Base-by-base conservation (phyloP, 2,888 invertebrate genomes). In the Oscheius sp. region DNA sequence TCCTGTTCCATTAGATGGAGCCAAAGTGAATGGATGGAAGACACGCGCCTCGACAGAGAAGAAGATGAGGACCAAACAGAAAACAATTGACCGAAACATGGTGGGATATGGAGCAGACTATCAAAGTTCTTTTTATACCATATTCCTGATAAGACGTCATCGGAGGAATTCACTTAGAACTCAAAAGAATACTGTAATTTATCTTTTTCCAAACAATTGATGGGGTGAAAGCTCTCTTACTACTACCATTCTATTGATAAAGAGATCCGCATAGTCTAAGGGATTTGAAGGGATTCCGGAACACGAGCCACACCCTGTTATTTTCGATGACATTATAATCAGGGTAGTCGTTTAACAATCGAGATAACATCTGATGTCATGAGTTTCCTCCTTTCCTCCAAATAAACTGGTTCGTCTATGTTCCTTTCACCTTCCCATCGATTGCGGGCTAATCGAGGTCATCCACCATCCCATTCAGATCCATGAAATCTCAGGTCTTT, bases 391-490 rank as follows among this genome's bases (percentile, higher is more conserved):
- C n/a, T n/a, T n/a, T n/a, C n/a, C n/a, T n/a, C n/a, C n/a, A n/a
- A n/a, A n/a, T n/a, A n/a, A n/a, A n/a, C n/a, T n/a, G n/a, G n/a
- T n/a, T n/a, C n/a, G n/a, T n/a, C n/a, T n/a, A n/a, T n/a, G n/a
- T 54, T 36, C 33, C 54, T 54, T 54, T 54, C 54, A 33, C 3
- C 32, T 22, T n/a, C 24, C 12, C 32, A 32, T 54, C 54, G 54
- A 54, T 54, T 54, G 54, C 54, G 54, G 54, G n/a, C n/a, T 20
- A 54, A 54, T 22, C 54, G 54, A 20, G 54, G 54, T 54, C 54
- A 33, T 20, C 51, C 12, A 20, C 20, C 54, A 32, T 54, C 54
- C n/a, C 17, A 22, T 36, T 54, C 33, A 17, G 33, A n/a, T 17
- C 33, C 47, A 20, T 61, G 47, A 61, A 61, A 61, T 61, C 61